These are phyloP conservation scores for Orientallactaga bullata DNA, from an alignment of 2,113 vertebrate genomes.

Conservation along the genomic window DNA sequence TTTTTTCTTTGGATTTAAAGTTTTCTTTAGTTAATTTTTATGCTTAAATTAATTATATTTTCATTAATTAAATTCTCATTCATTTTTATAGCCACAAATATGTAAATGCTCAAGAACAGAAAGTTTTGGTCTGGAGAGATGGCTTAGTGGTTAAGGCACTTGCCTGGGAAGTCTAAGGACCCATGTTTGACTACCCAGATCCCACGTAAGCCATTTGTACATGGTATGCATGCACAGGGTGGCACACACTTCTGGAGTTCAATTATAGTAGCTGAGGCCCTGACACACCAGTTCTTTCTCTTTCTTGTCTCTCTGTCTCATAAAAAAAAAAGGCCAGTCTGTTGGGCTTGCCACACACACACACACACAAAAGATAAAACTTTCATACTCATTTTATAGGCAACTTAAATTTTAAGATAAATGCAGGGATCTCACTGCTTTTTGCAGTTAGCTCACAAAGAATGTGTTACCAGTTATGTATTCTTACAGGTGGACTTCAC, in stretches of 20 bases:
- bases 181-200: no score
- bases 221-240: no score
- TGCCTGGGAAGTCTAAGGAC: no score
- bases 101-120: not conserved
- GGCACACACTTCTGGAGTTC: no score
- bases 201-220: no score
- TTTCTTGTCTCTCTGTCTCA: no score
- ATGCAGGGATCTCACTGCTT: not conserved
- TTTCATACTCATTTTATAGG: not conserved
- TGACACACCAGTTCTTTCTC: no score
- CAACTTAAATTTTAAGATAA: slow-evolving; percentile 29
- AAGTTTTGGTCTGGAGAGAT: no score
- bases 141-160: no score
- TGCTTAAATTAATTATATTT: no score
- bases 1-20: not conserved
- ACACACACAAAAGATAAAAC: not conserved
- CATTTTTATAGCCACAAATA: slow-evolving; percentile 43
- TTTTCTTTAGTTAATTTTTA: not conserved
- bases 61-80: not conserved
- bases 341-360: no score
- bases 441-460: not conserved
- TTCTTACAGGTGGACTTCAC: not conserved
- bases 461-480: not conserved
- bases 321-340: not conserved
- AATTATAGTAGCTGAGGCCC: no score